These are phyloP conservation scores for Panopea generosa DNA, from an alignment of 2,888 invertebrate species.

Conservation along the genomic window DNA sequence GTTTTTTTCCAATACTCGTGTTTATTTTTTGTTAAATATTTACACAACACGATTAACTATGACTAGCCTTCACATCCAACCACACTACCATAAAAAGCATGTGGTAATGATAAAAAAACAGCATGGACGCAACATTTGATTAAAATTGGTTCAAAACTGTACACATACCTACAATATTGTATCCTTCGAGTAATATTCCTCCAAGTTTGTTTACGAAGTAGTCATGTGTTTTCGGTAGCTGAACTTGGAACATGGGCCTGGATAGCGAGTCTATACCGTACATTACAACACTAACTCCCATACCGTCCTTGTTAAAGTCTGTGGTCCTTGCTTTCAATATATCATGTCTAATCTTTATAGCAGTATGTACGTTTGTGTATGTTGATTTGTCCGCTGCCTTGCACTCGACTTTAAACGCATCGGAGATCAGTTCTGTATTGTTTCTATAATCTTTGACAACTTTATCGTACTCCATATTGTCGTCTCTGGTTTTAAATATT, in stretches of 20 bases:
- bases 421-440: constrained; percentile 71
- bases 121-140: no score
- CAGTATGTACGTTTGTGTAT: constrained; percentile 90
- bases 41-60: no score
- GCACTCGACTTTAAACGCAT: constrained; percentile 82
- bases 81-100: no score
- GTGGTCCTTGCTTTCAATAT: no score
- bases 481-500: constrained; percentile 80
- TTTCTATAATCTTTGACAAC: constrained; percentile 70
- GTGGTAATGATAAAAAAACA: no score
- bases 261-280: constrained; percentile 96
- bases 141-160: no score
- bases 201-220: constrained; percentile 78
- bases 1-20: no score
- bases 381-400: constrained; percentile 81
- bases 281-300: constrained; percentile 90
- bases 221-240: constrained; percentile 78
- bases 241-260: constrained; percentile 88
- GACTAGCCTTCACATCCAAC: no score
- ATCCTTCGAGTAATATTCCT: constrained; percentile 88
- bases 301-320: no score
- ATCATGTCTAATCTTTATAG: constrained; percentile 83
- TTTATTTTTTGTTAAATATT: no score
- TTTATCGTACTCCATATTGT: constrained; percentile 63
- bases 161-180: constrained; percentile 86